Evolutionary conservation across 1,140 invertebrate species (phyloP), one percentile per base, ranked within the genome.

Genomic region (Sinonovacula constricta): DNA sequence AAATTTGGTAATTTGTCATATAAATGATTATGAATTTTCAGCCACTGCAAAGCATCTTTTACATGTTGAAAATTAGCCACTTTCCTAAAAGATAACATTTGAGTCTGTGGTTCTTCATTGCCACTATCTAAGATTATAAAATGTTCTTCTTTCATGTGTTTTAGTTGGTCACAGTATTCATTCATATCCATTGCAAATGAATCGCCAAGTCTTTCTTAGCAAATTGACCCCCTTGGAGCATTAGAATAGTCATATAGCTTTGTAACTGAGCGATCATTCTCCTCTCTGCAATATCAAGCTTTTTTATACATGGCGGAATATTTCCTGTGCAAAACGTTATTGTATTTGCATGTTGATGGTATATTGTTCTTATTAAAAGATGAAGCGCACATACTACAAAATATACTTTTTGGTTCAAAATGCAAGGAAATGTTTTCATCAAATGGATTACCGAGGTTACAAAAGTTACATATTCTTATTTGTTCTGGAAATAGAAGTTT

Each of bases 181-280:
- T 77, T 7, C 30, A 78, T 24, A 39, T 78, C 59, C 30, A 69
- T 15, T 30, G 75, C 66, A 78, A 70, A 69, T 78, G 51, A 30
- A 78, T 70, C 22, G 65, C 26, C 24, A 65, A 26, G 14, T 57
- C 56, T 53, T 62, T 69, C 45, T 79, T 68, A n/a, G 68, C 68
- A 71, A 34, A 79, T 31, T 79, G 77, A 26, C 68, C 77, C 18
- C 77, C 68, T 51, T 67, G 77, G 24, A 79, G 51, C n/a, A 79
- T 51, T 10, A 79, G 30, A 28, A 72, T 34, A 3, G 68, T 72
- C 59, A 79, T 65, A 57, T 22, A 79, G 45, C n/a, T 59, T 66
- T 79, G 76, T 15, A 79, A 71, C 33, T 65, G 57, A 49, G 36
- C 31, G 4, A 79, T 65, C 24, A 79, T 24, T 33, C 57, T 63